These are phyloP conservation scores for Scolopax bukidnonensis DNA, from an alignment of 2,797 vertebrate species.

Conservation along the genomic window DNA sequence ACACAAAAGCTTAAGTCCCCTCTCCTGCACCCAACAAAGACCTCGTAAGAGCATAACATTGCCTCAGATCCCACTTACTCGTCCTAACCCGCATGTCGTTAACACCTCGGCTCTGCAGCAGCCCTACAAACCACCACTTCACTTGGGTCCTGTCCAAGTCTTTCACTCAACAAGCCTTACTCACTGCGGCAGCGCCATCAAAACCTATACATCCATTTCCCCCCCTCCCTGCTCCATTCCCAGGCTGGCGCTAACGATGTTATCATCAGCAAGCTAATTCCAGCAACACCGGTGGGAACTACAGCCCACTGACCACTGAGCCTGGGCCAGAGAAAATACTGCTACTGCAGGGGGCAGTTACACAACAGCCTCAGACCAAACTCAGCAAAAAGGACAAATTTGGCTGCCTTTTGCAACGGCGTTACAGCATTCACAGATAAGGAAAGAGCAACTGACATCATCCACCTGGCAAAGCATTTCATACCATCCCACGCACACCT, in stretches of 20 bases:
- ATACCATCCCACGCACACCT: background rate
- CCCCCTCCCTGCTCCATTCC: background rate
- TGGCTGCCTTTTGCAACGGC: background rate
- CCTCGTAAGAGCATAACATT: background rate
- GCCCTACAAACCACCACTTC: background rate
- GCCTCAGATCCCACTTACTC: background rate
- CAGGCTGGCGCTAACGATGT: accelerated
- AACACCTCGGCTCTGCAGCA: background rate
- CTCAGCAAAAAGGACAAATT: background rate
- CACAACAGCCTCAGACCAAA: accelerated
- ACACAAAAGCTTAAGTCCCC: background rate
- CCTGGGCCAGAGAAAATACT: background rate
- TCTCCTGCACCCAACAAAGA: background rate
- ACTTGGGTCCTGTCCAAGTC: background rate
- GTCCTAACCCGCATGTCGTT: background rate
- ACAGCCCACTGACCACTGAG: background rate
- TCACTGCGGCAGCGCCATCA: background rate
- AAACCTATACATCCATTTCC: background rate
- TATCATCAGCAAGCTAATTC: background rate
- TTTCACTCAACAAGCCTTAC: background rate
- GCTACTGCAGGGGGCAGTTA: background rate
- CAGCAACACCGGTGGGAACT: background rate
- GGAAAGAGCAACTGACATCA: background rate
- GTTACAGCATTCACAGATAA: background rate
- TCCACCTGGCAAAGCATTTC: background rate